Base-by-base conservation (phyloP, 23 tunicate genomes). In the Aplidium turbinatum region DNA sequence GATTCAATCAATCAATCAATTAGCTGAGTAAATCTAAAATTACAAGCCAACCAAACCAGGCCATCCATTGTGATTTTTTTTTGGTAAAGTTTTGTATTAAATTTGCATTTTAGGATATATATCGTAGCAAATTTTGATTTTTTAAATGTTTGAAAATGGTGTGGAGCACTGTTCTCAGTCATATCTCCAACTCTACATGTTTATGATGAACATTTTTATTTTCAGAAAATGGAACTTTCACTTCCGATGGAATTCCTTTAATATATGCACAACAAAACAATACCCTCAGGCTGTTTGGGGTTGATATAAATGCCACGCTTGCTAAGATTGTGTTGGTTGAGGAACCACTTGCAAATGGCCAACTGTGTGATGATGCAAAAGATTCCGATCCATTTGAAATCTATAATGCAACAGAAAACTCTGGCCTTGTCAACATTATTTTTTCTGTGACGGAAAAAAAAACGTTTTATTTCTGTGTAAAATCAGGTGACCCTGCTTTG, bases 331-430 rank as follows among this genome's bases (percentile, higher is more conserved):
- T 64, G 5, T 72, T 86, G 3, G 76, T 66, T 25, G 58, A 51
- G 29, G 58, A 62, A 65, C 6, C n/a, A 16, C 38, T 78, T 6
- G 26, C 31, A 24, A 1, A 3, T 19, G 85, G 85, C 0, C 85
- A 33, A 6, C 21, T 3, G 26, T 86, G 93, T 38, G 93, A 86
- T 64, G 93, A 86, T 38, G 47, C 50, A 18, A 78, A 70, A 38
- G 72, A 46, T 42, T 68, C 56, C 34, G 70, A 58, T 20, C 71
- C 83, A 47, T 86, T 78, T 50, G 53, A 31, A 24, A 21, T 86
- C 25, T n/a, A 63, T 1, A 16, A 32, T 24, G 26, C 32, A 6
- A 35, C 58, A 40, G 47, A 29, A 25, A 27, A 31, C 35, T 27
- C 84, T 18, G 75, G 74, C 2, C 42, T 0, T 11, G 5, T 72